These are phyloP conservation scores for Amphiprion percula DNA, from an alignment of 2,113 vertebrate genomes.

Conservation along the genomic window DNA sequence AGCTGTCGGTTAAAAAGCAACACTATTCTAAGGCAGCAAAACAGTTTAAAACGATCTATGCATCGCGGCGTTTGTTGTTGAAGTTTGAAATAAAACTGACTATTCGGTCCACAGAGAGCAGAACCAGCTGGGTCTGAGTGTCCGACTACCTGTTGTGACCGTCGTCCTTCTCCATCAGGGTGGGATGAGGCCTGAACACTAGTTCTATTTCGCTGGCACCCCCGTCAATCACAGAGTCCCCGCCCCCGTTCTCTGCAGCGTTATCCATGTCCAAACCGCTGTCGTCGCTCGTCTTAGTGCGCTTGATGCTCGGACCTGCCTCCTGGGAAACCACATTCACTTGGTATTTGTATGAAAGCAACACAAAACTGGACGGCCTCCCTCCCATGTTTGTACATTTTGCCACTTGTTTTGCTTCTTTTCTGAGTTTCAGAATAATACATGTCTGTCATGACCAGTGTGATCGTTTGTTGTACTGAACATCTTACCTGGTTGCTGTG, in stretches of 20 bases:
- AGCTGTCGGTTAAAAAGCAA: too few relatives aligned
- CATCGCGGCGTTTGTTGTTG: too few relatives aligned
- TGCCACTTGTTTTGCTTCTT: not conserved
- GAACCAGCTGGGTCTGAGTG: not conserved
- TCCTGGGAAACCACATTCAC: conserved; percentile 78
- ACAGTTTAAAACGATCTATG: too few relatives aligned
- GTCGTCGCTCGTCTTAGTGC: conserved; percentile 97
- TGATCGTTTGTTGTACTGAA: not conserved
- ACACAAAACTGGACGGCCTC: not conserved
- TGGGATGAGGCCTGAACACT: conserved; percentile 97
- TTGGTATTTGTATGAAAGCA: too few relatives aligned
- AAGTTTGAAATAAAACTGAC: too few relatives aligned
- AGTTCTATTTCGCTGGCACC: conserved; percentile 97
- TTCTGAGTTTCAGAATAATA: too few relatives aligned
- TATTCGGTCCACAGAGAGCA: not conserved
- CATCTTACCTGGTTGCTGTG: conserved; percentile 91
- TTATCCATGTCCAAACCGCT: conserved; percentile 97
- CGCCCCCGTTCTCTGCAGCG: conserved; percentile 90
- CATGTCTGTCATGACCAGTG: not conserved
- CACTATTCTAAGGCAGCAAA: not conserved
- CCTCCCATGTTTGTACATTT: not conserved
- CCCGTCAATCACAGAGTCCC: conserved; percentile 92
- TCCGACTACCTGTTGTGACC: conserved; percentile 90
- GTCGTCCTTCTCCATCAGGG: conserved; percentile 98
- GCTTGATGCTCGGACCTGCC: conserved; percentile 96